These are phyloP conservation scores for Antheraea mylitta DNA, from an alignment of 1,140 invertebrate species.

Conservation along the genomic window DNA sequence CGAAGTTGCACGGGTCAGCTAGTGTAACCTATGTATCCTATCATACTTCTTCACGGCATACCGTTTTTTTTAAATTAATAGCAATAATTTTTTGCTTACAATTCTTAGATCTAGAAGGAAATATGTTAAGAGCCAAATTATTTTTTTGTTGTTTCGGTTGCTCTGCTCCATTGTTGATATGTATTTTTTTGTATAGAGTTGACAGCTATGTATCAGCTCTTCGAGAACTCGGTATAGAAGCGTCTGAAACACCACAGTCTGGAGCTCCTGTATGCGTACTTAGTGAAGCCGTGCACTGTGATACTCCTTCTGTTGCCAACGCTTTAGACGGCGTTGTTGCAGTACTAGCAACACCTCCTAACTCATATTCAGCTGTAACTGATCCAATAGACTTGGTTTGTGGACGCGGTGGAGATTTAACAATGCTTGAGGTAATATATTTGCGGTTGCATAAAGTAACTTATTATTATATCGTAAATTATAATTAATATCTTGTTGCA, in stretches of 20 bases:
- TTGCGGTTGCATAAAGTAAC: neutral
- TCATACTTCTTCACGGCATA: too few species aligned
- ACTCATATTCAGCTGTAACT: slow-evolving; percentile 86
- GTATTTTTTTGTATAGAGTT: slow-evolving; percentile 40
- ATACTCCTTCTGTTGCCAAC: slow-evolving; percentile 75
- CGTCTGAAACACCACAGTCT: slow-evolving; percentile 50
- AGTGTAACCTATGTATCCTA: too few species aligned
- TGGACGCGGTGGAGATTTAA: slow-evolving; percentile 83
- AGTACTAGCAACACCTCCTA: slow-evolving; percentile 86
- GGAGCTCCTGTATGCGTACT: slow-evolving; percentile 80
- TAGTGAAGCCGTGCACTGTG: slow-evolving; percentile 80
- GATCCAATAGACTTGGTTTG: slow-evolving; percentile 87
- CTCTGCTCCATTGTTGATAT: too few species aligned
- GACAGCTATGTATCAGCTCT: slow-evolving; percentile 79
- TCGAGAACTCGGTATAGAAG: slow-evolving; percentile 73
- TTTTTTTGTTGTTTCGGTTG: too few species aligned
- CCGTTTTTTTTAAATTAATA: too few species aligned
- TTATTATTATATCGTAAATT: neutral
- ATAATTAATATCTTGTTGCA: slow-evolving; percentile 25
- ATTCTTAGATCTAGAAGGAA: too few species aligned
- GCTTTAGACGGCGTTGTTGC: slow-evolving; percentile 85
- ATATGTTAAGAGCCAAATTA: too few species aligned
- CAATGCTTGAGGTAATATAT: slow-evolving; percentile 80
- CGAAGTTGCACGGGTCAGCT: too few species aligned
- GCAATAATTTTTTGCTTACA: too few species aligned